Evolutionary conservation across 1,140 invertebrate genomes (phyloP).

Genomic region (Xylocopa sonorina): DNA sequence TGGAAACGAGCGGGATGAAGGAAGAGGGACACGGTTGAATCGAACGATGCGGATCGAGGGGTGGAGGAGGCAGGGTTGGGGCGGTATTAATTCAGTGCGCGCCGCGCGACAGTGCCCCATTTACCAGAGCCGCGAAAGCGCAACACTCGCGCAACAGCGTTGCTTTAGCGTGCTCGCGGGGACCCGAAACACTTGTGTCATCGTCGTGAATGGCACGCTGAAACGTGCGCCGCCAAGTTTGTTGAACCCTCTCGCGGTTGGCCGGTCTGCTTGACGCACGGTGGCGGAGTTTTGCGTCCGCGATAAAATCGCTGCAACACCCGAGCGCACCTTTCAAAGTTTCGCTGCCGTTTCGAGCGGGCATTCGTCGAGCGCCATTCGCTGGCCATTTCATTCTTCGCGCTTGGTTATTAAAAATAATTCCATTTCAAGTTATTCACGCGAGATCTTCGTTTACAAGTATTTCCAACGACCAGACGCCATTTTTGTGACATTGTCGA

Average conservation of each 20-base stretch:
- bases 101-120: conserved; percentile 10
- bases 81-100: neutral
- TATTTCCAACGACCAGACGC: too few species aligned
- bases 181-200: conserved; percentile 40
- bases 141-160: conserved; percentile 13
- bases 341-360: too few species aligned
- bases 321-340: neutral
- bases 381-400: too few species aligned
- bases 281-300: conserved; percentile 61
- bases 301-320: conserved; percentile 69
- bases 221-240: conserved; percentile 55
- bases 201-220: conserved; percentile 42
- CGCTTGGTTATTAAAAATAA: too few species aligned
- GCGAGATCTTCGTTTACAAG: too few species aligned
- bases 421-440: too few species aligned
- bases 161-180: neutral
- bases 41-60: too few species aligned
- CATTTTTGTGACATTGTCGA: too few species aligned
- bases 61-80: too few species aligned
- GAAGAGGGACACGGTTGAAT: too few species aligned
- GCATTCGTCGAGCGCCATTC: too few species aligned
- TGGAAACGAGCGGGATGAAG: too few species aligned
- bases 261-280: conserved; percentile 54
- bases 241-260: conserved; percentile 58
- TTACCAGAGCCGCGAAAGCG: conserved; percentile 40